Conservation (phyloP, 2,888 invertebrate genomes). For the Rutpela maculata region DNA sequence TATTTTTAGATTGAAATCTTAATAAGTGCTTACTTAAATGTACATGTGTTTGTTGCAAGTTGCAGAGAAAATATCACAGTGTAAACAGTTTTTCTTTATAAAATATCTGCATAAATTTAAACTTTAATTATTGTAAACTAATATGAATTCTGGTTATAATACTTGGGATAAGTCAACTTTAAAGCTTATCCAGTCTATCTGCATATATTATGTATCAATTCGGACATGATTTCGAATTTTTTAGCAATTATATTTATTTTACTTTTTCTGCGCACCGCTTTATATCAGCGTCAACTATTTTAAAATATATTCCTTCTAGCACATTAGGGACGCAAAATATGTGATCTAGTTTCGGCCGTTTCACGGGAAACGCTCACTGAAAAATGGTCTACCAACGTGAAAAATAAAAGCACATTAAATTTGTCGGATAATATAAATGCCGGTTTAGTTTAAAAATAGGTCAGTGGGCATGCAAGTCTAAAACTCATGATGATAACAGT, state of each 20-base stretch:
- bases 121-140: not conserved
- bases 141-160: not conserved
- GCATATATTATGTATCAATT: too few species aligned
- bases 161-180: too few species aligned
- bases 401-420: conserved; percentile 28
- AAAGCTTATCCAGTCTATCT: too few species aligned
- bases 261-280: not conserved
- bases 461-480: conserved; percentile 18
- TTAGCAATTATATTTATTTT: too few species aligned
- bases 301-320: not conserved
- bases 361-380: conserved; percentile 1
- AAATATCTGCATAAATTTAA: conserved; percentile 2
- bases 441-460: conserved; percentile 29
- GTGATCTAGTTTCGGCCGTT: not conserved
- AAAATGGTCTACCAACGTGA: conserved; percentile 11
- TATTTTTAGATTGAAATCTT: conserved; percentile 25
- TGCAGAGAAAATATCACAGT: not conserved
- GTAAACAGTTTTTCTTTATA: not conserved
- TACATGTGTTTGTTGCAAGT: not conserved
- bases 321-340: not conserved
- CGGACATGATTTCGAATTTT: too few species aligned
- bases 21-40: conserved; percentile 17
- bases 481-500: conserved; percentile 49
- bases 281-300: too few species aligned
- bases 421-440: conserved; percentile 26